Evolutionary conservation across 1,140 invertebrate species (phyloP), one percentile per base, ranked within the genome.

Genomic region (Nomia melanderi): DNA sequence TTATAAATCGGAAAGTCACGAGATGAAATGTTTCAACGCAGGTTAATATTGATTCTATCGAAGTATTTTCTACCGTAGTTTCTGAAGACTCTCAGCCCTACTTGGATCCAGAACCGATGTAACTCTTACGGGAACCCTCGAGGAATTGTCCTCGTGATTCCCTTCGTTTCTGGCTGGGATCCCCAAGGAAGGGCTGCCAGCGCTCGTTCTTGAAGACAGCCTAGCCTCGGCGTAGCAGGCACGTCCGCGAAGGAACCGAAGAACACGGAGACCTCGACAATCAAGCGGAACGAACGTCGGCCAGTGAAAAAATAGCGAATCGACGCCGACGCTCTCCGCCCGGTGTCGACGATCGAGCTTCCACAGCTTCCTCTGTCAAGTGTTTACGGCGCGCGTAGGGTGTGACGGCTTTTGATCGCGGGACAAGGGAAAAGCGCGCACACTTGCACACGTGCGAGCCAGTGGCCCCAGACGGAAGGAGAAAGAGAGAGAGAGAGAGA

Each of bases 361-460:
- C 60, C 65, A 47, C 66, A 29, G 53, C 53, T 25, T 27, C 44
- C 31, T n/a, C 50, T n/a, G 20, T 33, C 17, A 9, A 39, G 53
- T 54, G 76, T 78, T 80, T 73, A 66, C 41, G 25, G 36, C 39
- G 65, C 36, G 29, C 23, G 39, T 29, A 78, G 47, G 56, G 57
- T 63, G 31, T n/a, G 20, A 67, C 14, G 23, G 65, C 41, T 71
- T 71, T 60, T 78, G 59, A 79, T 39, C n/a, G 77, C 36, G 33
- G 17, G n/a, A 9, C n/a, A 11, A 6, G 27, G 23, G 50, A 66
- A 57, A 57, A 29, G 54, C 8, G 54, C 27, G 5, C 27, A 33
- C 14, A 63, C 63, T 25, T 44, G 33, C 31, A 36, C 36, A 1
- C 23, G 14, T 6, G 29, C 44, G 20, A 47, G 2, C 17, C 39